Evolutionary conservation across 1,140 invertebrate species (phyloP).

Genomic region (Cyclina sinensis): DNA sequence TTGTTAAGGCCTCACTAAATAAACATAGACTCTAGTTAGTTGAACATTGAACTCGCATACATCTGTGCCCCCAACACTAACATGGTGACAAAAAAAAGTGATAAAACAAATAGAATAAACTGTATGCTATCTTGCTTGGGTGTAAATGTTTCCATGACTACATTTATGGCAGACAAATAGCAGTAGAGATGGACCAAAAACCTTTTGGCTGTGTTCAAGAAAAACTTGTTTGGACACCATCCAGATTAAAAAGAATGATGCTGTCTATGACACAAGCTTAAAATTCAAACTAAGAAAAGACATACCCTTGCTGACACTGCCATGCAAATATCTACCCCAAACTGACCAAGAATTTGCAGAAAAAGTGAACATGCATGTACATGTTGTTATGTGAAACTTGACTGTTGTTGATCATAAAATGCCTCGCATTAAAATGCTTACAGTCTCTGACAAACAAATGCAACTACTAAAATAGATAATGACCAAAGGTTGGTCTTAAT

Average conservation of each 20-base stretch:
- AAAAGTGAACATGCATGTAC: neutral
- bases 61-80: no score
- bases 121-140: slow-evolving; percentile 86
- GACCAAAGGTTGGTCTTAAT: neutral
- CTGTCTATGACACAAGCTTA: slow-evolving; percentile 74
- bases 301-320: slow-evolving; percentile 19
- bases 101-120: no score
- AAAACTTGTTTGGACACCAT: slow-evolving; percentile 50
- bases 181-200: slow-evolving; percentile 69
- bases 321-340: neutral
- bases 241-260: slow-evolving; percentile 71
- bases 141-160: slow-evolving; percentile 85
- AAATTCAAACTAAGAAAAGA: slow-evolving; percentile 63
- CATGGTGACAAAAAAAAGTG: no score
- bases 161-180: slow-evolving; percentile 76
- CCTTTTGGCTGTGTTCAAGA: slow-evolving; percentile 66
- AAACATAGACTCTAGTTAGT: no score
- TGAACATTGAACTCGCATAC: no score
- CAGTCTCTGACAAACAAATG: neutral
- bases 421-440: slow-evolving; percentile 77
- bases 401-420: slow-evolving; percentile 17
- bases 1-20: no score
- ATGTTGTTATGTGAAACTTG: neutral
- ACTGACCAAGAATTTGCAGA: neutral
- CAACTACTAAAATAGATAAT: neutral